Conservation (phyloP, 2,888 invertebrate species). For the Erebia epiphron region DNA sequence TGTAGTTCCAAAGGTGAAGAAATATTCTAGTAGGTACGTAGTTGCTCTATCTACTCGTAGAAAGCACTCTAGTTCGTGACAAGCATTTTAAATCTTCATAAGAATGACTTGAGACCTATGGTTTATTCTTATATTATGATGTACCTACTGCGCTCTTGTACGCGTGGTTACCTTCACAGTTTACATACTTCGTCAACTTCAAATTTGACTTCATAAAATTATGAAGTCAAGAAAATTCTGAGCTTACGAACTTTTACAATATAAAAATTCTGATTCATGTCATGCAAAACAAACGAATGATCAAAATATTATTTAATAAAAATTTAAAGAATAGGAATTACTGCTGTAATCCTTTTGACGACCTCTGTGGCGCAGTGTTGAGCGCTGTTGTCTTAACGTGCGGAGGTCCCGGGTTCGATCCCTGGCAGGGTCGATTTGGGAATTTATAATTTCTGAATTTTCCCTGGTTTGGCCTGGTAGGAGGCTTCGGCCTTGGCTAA, state of each 20-base stretch:
- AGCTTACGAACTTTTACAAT: not conserved
- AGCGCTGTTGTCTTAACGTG: no score
- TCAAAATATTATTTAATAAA: not conserved
- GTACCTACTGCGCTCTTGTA: not conserved
- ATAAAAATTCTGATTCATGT: conserved; percentile 2
- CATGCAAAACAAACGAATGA: not conserved
- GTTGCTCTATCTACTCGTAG: conserved; percentile 4
- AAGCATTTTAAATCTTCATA: conserved; percentile 10
- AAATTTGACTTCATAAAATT: conserved; percentile 28
- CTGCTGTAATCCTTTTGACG: no score
- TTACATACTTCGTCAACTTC: conserved; percentile 24
- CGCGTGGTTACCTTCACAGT: conserved; percentile 4
- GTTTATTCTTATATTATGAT: conserved; percentile 12
- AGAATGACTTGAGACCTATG: conserved; percentile 5
- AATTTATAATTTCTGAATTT: no score
- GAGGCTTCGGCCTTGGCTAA: no score
- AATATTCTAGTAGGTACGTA: not conserved
- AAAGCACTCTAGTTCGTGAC: conserved; percentile 18
- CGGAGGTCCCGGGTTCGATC: no score
- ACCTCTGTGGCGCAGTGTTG: no score
- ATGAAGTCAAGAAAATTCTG: conserved; percentile 20
- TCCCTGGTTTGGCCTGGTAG: no score
- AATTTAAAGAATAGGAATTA: no score
- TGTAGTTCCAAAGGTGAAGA: conserved; percentile 7
- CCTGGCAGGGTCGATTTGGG: no score